Base-by-base conservation (phyloP, 2,113 vertebrate genomes). In the Ictidomys tridecemlineatus region DNA sequence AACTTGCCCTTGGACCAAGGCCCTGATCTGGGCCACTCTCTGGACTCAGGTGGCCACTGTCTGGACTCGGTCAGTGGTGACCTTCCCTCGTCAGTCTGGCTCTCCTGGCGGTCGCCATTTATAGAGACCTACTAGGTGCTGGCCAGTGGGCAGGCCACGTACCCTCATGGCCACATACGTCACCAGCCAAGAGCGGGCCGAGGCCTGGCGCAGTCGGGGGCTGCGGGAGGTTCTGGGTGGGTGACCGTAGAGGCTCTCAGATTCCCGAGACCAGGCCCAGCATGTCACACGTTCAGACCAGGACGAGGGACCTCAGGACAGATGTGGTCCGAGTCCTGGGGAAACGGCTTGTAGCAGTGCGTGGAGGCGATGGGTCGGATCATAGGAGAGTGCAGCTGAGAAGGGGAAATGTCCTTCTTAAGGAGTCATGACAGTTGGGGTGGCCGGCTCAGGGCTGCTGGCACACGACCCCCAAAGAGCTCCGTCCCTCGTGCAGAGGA, bases 141-240 rank as follows among this genome's bases (percentile, higher is more conserved):
- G 20, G 73, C 34, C 82, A 10, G 34, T 0, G 11, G 39, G 10
- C 34, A 34, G 20, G 30, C 30, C 61, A 11, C 76, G 32, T 11
- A 3, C 5, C 20, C 32, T 51, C 37, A 10, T 16, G 0, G 24
- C 39, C 39, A 22, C 5, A 2, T 3, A 10, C 8, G 63, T 51
- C 48, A 37, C 8, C 32, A 48, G 48, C 48, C 70, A 18, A 24
- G 28, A 67, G 65, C 16, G 13, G 56, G 74, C 20, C 1, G 51
- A 12, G 17, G 11, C 63, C 34, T 6, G 8, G 37, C 24, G 39
- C 48, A 12, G 14, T 8, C 2, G 13, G 56, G 28, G 26, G 17
- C 18, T 8, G 80, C 26, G 4, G 0, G 20, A n/a, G 28, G 11
- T 34, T 37, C 13, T 76, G 9, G 20, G 8, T 9, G 51, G 39